Conservation (phyloP, 1,140 invertebrate genomes). For the Lepidurus arcticus region DNA sequence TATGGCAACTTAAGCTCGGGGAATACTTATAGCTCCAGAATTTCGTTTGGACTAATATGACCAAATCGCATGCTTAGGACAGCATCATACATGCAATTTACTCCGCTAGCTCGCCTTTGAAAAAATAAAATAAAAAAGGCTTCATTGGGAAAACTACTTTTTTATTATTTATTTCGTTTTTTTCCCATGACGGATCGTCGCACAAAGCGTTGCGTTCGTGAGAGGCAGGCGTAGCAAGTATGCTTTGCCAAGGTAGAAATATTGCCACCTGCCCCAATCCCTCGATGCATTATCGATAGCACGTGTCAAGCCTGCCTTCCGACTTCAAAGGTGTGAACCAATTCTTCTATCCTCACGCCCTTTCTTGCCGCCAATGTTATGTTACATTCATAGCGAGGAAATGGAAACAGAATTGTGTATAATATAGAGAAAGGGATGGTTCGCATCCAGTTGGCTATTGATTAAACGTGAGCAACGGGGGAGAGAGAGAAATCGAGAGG, state of each 20-base stretch:
- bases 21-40: background rate
- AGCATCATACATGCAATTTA: background rate
- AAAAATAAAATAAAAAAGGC: background rate
- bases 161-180: background rate
- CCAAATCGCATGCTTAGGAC: background rate
- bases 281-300: background rate
- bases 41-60: background rate
- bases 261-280: background rate
- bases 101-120: background rate
- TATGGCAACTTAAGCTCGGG: background rate
- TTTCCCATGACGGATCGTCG: background rate
- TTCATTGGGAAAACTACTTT: constrained; percentile 4
- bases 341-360: background rate
- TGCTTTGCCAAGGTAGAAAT: background rate
- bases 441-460: too few species aligned
- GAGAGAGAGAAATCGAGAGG: too few species aligned
- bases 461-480: too few species aligned
- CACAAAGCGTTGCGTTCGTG: background rate
- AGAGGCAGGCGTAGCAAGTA: background rate
- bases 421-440: background rate
- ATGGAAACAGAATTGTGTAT: background rate
- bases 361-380: background rate
- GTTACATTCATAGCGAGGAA: background rate
- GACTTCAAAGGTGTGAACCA: background rate
- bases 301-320: background rate